These are phyloP conservation scores for Hippolais icterina DNA, from an alignment of 2,113 vertebrate species.

Conservation along the genomic window DNA sequence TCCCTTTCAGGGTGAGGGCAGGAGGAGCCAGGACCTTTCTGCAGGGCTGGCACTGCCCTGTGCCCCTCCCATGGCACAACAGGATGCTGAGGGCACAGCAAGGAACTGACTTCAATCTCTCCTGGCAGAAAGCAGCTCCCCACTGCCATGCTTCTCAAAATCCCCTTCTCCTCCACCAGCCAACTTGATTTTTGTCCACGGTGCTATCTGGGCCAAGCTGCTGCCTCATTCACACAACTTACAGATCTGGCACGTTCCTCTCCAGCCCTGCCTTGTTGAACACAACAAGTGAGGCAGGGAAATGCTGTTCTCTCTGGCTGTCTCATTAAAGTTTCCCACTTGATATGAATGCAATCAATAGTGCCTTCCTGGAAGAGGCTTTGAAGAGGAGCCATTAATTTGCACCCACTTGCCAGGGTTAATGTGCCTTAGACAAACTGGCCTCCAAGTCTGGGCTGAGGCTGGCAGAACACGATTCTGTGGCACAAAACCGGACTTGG, in stretches of 20 bases:
- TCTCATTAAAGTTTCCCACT: slow-evolving; percentile 20
- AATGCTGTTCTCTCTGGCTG: neutral
- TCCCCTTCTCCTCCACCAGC: neutral
- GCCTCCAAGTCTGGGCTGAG: neutral
- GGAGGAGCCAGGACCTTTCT: neutral
- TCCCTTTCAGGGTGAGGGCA: neutral
- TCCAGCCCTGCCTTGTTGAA: neutral
- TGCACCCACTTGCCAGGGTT: neutral
- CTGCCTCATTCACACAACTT: neutral
- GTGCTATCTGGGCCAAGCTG: neutral
- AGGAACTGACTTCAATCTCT: neutral
- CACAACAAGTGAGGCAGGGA: neutral
- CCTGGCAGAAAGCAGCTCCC: neutral
- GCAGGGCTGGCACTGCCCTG: neutral
- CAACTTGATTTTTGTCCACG: neutral
- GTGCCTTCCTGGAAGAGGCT: slow-evolving; percentile 9
- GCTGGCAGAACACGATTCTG: neutral
- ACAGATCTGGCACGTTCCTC: neutral
- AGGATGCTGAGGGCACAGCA: neutral
- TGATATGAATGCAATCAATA: neutral
- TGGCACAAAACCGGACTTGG: neutral
- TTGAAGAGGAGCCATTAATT: neutral
- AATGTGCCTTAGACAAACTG: neutral
- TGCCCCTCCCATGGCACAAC: neutral
- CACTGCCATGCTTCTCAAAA: neutral